Evolutionary conservation across 2,113 vertebrate genomes (phyloP).

Genomic region (Corydoras maculifer): DNA sequence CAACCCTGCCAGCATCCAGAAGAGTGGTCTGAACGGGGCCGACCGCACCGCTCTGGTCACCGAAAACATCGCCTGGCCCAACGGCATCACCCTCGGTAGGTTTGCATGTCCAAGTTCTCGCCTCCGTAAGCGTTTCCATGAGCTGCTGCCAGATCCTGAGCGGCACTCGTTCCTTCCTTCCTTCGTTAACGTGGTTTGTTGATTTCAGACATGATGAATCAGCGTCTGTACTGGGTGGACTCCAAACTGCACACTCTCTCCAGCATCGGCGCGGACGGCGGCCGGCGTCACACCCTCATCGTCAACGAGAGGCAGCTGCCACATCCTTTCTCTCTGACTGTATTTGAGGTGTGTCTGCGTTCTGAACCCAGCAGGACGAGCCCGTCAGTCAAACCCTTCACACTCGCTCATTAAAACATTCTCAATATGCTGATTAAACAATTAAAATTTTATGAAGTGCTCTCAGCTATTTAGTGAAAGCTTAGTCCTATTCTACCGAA

Average conservation of each 20-base stretch:
- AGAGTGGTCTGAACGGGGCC: conserved; percentile 77
- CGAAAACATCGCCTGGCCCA: conserved; percentile 77
- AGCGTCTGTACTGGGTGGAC: conserved; percentile 87
- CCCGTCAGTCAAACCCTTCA: too few relatives aligned
- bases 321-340: conserved; percentile 71
- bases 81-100: conserved; percentile 67
- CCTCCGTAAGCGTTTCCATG: too few relatives aligned
- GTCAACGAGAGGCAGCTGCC: conserved; percentile 52
- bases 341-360: conserved; percentile 76
- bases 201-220: conserved; percentile 67
- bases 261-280: conserved; percentile 71
- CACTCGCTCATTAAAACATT: too few relatives aligned
- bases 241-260: conserved; percentile 80
- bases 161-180: too few relatives aligned
- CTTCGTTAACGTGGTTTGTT: too few relatives aligned
- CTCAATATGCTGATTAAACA: too few relatives aligned
- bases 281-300: conserved; percentile 63
- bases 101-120: too few relatives aligned
- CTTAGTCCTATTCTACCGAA: too few relatives aligned
- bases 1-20: conserved; percentile 73
- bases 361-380: not conserved
- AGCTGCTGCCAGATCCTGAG: too few relatives aligned
- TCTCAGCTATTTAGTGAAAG: too few relatives aligned
- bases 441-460: too few relatives aligned
- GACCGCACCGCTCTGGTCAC: conserved; percentile 68